Base-by-base conservation (phyloP, 2,888 invertebrate genomes). In the Lithophane leautieri region DNA sequence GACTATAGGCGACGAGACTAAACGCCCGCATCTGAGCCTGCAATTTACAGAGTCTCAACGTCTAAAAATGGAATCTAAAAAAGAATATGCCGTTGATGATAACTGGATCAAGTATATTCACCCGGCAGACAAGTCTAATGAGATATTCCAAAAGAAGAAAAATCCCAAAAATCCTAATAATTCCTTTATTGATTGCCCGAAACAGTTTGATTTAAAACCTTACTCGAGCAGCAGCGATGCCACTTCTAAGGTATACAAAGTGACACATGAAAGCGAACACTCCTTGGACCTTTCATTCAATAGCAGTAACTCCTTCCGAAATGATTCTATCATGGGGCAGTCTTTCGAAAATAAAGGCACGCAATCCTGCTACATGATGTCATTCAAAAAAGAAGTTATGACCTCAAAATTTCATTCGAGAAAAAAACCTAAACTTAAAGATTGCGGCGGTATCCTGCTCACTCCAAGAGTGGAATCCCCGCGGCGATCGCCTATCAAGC, bases 331-430 rank as follows among this genome's bases (percentile, higher is more conserved):
- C 22, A 60, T 78, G 52, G 71, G 76, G 69, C 81, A 76, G 79
- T 75, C 81, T 66, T 60, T 82, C 63, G 85, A 90, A 73, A 86
- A 87, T 54, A 90, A 92, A 44, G 90, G 92, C 34, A 79, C 89
- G 0, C 91, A 93, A 47, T 89, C 94, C 1, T 94, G 93, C 75
- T 94, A 90, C 70, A 86, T 94, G 4, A 86, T 94, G 87, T 93
- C 93, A 3, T 82, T 94, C 2, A 93, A 91, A 76, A 93, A 93
- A 58, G 89, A 84, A 2, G 16, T 84, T 4, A 9, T 89, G 16
- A 8, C 79, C 2, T 77, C 88, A 0, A 91, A 87, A 76, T 83
- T 88, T 67, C 85, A 87, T 56, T 52, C 81, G 0, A 90, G 89
- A 77, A 91, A 89, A 73, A 91, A 88, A 86, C 77, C 76, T 1